Percentiles rank a stretch among this genome's conserved stretches.
Conservation (phyloP, 2,888 invertebrate species). For the Eretmocerus hayati region DNA sequence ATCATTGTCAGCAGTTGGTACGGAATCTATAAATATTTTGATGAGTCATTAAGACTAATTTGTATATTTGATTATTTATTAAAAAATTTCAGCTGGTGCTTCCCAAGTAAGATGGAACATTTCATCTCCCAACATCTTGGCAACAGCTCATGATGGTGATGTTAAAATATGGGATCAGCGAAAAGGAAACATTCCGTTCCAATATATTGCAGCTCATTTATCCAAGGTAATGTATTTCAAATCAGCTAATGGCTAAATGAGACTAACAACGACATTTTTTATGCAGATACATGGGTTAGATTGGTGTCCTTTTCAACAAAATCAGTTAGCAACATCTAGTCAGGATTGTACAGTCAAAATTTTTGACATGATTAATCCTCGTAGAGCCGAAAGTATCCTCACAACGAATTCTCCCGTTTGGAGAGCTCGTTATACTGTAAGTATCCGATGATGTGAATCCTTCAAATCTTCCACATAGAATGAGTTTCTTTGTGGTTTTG, state of each 20-base stretch:
- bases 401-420: slow-evolving; percentile 84
- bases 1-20: slow-evolving; percentile 82
- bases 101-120: slow-evolving; percentile 93
- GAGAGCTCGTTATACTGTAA: slow-evolving; percentile 82
- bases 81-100: slow-evolving; percentile 67
- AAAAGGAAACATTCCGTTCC: slow-evolving; percentile 77
- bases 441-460: slow-evolving; percentile 14
- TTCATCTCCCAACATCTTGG: slow-evolving; percentile 73
- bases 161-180: slow-evolving; percentile 93
- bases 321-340: slow-evolving; percentile 83
- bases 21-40: slow-evolving; percentile 1
- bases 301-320: slow-evolving; percentile 84
- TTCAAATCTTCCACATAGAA: background rate
- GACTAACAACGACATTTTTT: background rate
- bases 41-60: background rate
- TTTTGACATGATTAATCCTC: slow-evolving; percentile 82
- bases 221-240: slow-evolving; percentile 55
- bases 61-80: background rate
- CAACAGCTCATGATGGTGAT: slow-evolving; percentile 94
- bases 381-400: slow-evolving; percentile 76
- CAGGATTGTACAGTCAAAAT: slow-evolving; percentile 94
- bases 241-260: too few species aligned
- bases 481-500: slow-evolving; percentile 15
- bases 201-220: slow-evolving; percentile 90
- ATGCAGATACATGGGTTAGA: slow-evolving; percentile 85